phyloP scores from a whole-genome alignment of 1,140 invertebrate genomes.

The Penaeus japonicus region DNA sequence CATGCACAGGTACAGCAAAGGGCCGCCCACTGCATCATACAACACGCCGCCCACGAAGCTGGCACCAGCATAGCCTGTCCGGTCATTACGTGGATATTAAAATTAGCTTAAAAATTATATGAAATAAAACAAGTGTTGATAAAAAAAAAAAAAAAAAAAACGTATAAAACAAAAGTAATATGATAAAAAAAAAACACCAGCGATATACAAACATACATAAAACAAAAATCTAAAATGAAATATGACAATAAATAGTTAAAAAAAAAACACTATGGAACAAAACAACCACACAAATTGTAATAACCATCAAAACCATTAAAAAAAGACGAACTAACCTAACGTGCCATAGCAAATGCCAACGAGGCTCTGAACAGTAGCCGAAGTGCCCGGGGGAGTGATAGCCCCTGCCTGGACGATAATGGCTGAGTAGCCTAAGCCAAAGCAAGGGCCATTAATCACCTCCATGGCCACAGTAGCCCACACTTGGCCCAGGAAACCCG shows the following conservation, averaged over 20 bases:
- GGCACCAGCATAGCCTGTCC: slow-evolving; percentile 28
- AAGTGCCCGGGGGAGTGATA: slow-evolving; percentile 78
- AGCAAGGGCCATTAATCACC: slow-evolving; percentile 72
- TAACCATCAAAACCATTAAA: too few relatives aligned
- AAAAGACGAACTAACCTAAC: slow-evolving; percentile 74
- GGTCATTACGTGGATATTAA: neutral
- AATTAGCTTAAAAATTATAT: too few relatives aligned
- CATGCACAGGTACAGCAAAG: neutral
- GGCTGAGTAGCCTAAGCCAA: slow-evolving; percentile 79
- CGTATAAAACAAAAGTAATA: neutral
- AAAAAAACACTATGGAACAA: too few relatives aligned
- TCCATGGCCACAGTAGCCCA: slow-evolving; percentile 46
- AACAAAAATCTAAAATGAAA: too few relatives aligned
- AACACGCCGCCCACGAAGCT: slow-evolving; percentile 34
- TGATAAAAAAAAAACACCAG: too few relatives aligned
- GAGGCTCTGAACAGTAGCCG: slow-evolving; percentile 81
- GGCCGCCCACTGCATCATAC: slow-evolving; percentile 22
- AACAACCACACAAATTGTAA: too few relatives aligned
- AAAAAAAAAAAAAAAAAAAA: too few relatives aligned
- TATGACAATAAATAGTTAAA: too few relatives aligned
- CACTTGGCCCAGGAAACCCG: neutral
- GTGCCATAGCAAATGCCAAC: slow-evolving; percentile 84
- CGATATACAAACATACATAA: too few relatives aligned
- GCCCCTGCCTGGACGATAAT: slow-evolving; percentile 80
- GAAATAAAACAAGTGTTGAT: too few relatives aligned